Evolutionary conservation across 2,888 invertebrate genomes (phyloP), one percentile per base, ranked within the genome.

Genomic region (Lasius fuliginosus): DNA sequence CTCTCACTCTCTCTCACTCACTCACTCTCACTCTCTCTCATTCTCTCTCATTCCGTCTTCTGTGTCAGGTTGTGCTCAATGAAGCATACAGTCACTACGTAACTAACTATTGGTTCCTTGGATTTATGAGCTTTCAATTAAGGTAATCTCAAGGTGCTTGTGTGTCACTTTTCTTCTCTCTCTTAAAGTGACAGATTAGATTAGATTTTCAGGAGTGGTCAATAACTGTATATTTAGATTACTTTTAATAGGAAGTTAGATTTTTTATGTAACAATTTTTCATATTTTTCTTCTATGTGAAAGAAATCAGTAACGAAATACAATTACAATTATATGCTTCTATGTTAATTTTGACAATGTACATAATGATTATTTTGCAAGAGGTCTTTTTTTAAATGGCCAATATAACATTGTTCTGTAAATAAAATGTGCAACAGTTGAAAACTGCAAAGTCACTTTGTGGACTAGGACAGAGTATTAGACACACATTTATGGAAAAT

Each of bases 361-460:
- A 40, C 18, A 12, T 33, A 8, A n/a, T 23, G 40, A 75, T 49
- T 23, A 18, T 74, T 30, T n/a, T 30, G 18, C 15, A 33, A 9
- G 5, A 58, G 15, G 46, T 46, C 23, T 62, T 15, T 18, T 18
- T 30, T 46, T 27, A 62, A 73, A n/a, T 1, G 30, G 58, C n/a
- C 6, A 30, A 53, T 53, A 53, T 53, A 53, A 53, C n/a, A 53
- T 53, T 53, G n/a, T n/a, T 49, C 18, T 49, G 15, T 53, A 53
- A 53, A 23, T 15, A 77, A 42, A 53, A 12, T 58, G 11, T n/a
- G n/a, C 9, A 36, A n/a, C 15, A 30, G 30, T 33, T 30, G 42
- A 56, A 9, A 77, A 56, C 30, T 58, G 9, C 42, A 77, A 42
- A 46, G 40, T 67, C 23, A 40, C 68, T 77, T 77, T 56, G n/a